These are phyloP conservation scores for Neotoxoptera formosana DNA, from an alignment of 1,140 invertebrate genomes.

Conservation along the genomic window DNA sequence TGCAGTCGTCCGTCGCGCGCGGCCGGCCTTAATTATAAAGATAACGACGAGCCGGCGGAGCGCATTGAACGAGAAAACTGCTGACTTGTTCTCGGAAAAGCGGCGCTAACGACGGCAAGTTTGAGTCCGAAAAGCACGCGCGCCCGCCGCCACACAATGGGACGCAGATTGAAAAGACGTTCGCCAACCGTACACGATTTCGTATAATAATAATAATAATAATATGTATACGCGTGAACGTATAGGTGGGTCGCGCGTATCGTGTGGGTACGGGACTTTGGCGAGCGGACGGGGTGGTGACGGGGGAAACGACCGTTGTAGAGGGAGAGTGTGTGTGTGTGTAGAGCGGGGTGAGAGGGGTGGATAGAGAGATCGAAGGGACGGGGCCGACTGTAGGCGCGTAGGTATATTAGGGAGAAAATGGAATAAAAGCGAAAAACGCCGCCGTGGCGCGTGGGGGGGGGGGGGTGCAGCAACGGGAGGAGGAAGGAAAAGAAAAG, in stretches of 20 bases:
- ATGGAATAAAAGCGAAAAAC: constrained; percentile 52
- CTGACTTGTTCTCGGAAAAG: constrained; percentile 40
- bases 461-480: too few relatives aligned
- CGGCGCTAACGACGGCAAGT: constrained; percentile 45
- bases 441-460: background rate
- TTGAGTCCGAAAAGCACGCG: constrained; percentile 43
- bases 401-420: constrained; percentile 53
- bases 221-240: too few relatives aligned
- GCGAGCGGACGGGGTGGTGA: background rate
- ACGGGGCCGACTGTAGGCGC: background rate
- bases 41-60: background rate
- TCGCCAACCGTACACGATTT: background rate
- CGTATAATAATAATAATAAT: background rate
- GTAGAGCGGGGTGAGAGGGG: background rate
- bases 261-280: background rate
- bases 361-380: background rate
- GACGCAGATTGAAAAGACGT: constrained; percentile 56
- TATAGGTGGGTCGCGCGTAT: too few relatives aligned
- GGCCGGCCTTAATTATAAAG: constrained; percentile 45
- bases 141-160: constrained; percentile 47
- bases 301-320: background rate
- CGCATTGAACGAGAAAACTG: constrained; percentile 38
- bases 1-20: background rate
- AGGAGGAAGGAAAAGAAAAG: constrained; percentile 21
- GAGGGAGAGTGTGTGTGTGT: too few relatives aligned